phyloP scores from a whole-genome alignment of 2,888 invertebrate genomes.

The Netelia melanura region DNA sequence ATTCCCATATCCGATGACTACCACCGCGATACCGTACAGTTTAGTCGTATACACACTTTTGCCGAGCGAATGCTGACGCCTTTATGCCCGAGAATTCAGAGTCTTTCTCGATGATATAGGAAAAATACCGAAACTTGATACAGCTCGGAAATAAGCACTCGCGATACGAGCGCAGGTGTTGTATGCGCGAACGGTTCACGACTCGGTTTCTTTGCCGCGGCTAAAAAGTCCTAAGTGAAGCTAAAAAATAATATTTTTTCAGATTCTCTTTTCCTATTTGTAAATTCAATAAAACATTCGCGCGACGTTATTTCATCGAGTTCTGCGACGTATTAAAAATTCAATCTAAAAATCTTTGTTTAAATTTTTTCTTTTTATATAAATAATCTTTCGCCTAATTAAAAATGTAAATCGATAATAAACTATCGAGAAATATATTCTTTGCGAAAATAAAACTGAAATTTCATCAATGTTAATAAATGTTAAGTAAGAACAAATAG shows the following conservation, averaged over 20 bases:
- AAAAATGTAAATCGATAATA: no score
- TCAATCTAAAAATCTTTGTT: neutral
- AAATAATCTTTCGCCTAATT: no score
- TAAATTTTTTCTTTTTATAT: no score
- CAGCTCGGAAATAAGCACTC: constrained; percentile 15
- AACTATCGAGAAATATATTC: no score
- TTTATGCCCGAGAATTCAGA: constrained; percentile 18
- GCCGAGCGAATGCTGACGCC: constrained; percentile 22
- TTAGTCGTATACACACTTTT: constrained; percentile 16
- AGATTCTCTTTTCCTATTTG: neutral
- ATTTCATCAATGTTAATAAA: no score
- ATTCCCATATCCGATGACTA: constrained; percentile 56
- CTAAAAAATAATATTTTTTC: constrained; percentile 10
- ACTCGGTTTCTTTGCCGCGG: neutral
- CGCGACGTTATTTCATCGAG: neutral
- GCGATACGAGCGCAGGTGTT: constrained; percentile 25
- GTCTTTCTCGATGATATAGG: constrained; percentile 29
- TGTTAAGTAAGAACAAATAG: no score
- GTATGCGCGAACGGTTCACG: constrained; percentile 1
- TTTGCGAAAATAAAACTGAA: no score
- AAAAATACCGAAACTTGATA: constrained; percentile 53
- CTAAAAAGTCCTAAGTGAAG: constrained; percentile 19
- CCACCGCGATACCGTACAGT: constrained; percentile 26
- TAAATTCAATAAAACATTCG: neutral
- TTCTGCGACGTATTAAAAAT: neutral